Evolutionary conservation across 2,797 vertebrate genomes (phyloP).

Genomic region (Graptemys geographica): DNA sequence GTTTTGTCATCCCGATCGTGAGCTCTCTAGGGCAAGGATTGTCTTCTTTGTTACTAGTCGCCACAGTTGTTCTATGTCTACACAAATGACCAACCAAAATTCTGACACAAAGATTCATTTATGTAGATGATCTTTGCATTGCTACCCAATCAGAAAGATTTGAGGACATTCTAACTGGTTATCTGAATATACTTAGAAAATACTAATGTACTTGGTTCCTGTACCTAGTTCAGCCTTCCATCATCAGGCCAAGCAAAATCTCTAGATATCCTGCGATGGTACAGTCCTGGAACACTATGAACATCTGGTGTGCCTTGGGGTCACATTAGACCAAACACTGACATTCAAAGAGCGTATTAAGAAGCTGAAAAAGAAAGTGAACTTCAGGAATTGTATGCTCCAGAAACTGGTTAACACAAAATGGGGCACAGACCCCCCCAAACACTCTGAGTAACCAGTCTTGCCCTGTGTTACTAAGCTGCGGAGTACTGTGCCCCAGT

Average conservation of each 20-base stretch:
- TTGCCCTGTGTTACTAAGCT: no score
- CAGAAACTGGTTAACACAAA: background rate
- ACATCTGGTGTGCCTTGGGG: background rate
- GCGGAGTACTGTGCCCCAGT: no score
- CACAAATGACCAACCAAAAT: background rate
- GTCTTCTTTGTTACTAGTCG: background rate
- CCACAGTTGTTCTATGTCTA: background rate
- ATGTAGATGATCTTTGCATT: background rate
- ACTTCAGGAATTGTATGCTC: background rate
- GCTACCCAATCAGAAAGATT: background rate
- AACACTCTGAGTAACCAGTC: no score
- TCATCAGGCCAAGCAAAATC: background rate
- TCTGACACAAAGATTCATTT: background rate
- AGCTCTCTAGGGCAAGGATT: background rate
- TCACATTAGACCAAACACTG: background rate
- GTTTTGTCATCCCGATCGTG: rapidly evolving
- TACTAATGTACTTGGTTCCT: background rate
- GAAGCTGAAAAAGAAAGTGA: background rate
- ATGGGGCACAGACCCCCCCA: background rate
- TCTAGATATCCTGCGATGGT: background rate
- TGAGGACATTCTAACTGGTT: background rate
- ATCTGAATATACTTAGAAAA: background rate
- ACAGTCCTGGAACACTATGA: background rate
- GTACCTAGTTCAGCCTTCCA: background rate
- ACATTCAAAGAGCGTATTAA: background rate